These are phyloP conservation scores for Anorthoa munda DNA, from an alignment of 2,888 invertebrate genomes.

Conservation along the genomic window DNA sequence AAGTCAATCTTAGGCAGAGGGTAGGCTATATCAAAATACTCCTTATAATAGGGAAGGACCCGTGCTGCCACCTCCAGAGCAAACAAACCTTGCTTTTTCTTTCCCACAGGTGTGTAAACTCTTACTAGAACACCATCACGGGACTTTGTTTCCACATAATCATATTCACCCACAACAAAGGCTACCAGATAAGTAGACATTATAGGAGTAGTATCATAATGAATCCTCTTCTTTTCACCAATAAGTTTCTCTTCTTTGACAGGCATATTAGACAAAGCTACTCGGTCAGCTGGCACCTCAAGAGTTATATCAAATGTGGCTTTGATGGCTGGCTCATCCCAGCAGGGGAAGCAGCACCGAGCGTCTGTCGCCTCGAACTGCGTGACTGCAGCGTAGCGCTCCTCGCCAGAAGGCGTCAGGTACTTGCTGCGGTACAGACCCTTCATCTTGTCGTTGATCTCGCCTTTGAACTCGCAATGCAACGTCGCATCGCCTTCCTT, in stretches of 20 bases:
- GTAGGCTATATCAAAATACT: slow-evolving; percentile 98
- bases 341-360: slow-evolving; percentile 98
- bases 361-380: slow-evolving; percentile 98
- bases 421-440: slow-evolving; percentile 99
- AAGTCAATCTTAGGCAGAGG: slow-evolving; percentile 99
- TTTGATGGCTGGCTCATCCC: slow-evolving; percentile 99
- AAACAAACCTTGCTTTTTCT: slow-evolving; percentile 97
- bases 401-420: slow-evolving; percentile 93
- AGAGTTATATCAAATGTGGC: slow-evolving; percentile 98
- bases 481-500: slow-evolving; percentile 91
- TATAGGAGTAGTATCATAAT: slow-evolving; percentile 96
- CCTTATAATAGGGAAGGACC: slow-evolving; percentile 97
- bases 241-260: slow-evolving; percentile 87
- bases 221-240: slow-evolving; percentile 90
- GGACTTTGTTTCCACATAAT: slow-evolving; percentile 96
- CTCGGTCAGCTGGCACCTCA: slow-evolving; percentile 94
- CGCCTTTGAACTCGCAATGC: slow-evolving; percentile 94
- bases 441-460: slow-evolving; percentile 97
- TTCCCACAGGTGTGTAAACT: slow-evolving; percentile 97
- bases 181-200: slow-evolving; percentile 99
- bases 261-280: slow-evolving; percentile 98
- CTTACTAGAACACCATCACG: slow-evolving; percentile 95
- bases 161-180: slow-evolving; percentile 98
- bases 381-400: slow-evolving; percentile 96
- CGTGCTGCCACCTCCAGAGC: slow-evolving; percentile 98